Conservation (phyloP, 2,797 vertebrate genomes). For the Anas bahamensis region DNA sequence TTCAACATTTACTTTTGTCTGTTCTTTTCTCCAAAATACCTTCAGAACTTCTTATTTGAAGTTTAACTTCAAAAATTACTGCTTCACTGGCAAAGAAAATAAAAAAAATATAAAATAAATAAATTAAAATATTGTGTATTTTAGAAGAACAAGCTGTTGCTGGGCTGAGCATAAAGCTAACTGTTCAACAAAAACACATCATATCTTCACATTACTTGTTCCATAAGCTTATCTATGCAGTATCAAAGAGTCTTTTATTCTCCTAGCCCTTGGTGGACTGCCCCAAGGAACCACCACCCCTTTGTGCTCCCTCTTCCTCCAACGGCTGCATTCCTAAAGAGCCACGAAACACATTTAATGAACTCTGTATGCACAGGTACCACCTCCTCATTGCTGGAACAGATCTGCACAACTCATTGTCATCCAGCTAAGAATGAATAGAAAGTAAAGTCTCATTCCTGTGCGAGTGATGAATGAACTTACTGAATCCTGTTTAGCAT, state of each 20-base stretch:
- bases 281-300: not conserved
- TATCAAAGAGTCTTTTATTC: not conserved
- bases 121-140: not conserved
- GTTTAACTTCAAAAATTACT: not conserved
- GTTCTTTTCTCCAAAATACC: not conserved
- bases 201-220: not conserved
- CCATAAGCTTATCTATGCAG: not conserved
- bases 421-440: too few relatives aligned
- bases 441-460: not conserved
- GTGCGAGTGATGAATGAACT: not conserved
- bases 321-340: rapidly evolving
- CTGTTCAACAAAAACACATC: not conserved
- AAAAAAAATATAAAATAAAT: not conserved
- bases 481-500: not conserved
- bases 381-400: rapidly evolving
- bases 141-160: not conserved
- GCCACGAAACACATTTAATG: rapidly evolving
- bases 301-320: not conserved
- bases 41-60: not conserved
- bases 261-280: not conserved
- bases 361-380: not conserved
- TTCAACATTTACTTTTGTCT: not conserved
- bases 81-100: not conserved
- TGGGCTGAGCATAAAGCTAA: not conserved
- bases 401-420: not conserved